Conservation (phyloP, 2,113 vertebrate genomes). For the Prionailurus bengalensis region DNA sequence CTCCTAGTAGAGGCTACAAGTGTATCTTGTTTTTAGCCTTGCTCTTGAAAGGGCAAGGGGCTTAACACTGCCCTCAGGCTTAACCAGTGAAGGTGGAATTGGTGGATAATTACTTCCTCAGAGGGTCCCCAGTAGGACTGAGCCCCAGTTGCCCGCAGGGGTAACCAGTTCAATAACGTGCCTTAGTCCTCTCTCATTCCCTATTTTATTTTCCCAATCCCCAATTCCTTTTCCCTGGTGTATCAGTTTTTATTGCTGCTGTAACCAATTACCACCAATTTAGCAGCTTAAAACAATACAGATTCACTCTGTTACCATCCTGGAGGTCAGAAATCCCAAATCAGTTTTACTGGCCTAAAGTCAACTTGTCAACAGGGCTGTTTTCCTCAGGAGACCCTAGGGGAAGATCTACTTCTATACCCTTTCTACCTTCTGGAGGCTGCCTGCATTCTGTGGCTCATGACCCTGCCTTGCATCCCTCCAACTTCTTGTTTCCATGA, state of each 20-base stretch:
- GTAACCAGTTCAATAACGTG: not conserved
- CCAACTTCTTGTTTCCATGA: not conserved
- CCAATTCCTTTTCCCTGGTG: not conserved
- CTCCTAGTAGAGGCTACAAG: not conserved
- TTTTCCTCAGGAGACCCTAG: not conserved
- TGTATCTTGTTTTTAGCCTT: not conserved
- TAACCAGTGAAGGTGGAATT: not conserved
- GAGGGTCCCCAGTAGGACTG: not conserved
- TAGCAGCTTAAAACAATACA: not conserved
- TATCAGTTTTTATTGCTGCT: not conserved
- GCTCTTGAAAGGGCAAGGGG: not conserved
- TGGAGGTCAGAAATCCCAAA: not conserved
- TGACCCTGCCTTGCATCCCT: not conserved
- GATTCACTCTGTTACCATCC: not conserved
- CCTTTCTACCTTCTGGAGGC: not conserved
- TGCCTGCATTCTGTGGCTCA: not conserved
- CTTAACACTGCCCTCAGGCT: not conserved
- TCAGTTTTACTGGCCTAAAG: not conserved
- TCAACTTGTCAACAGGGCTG: not conserved
- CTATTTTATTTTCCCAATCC: not conserved
- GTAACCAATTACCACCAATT: not conserved
- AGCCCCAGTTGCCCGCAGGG: not conserved
- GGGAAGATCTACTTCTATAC: not conserved
- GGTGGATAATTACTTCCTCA: not conserved
- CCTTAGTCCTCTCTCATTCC: not conserved